A percentile compares a stretch with the other conserved stretches of the same genome.
These are phyloP conservation scores for Lipophrys pholis DNA, from an alignment of 2,113 vertebrate species.

Conservation along the genomic window DNA sequence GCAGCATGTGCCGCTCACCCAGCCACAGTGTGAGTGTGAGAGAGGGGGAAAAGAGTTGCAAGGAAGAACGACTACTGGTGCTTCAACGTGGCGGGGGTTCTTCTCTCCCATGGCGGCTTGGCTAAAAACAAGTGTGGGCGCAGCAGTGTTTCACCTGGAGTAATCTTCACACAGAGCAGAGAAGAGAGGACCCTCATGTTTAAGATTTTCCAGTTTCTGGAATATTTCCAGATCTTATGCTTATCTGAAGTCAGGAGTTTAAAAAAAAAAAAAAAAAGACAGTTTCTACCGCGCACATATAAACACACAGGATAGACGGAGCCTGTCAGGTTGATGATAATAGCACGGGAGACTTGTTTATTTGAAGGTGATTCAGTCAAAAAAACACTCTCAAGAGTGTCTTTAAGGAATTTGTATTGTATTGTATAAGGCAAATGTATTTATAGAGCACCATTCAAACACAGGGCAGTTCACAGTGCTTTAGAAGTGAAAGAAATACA, in stretches of 20 bases:
- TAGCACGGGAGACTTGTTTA: no score
- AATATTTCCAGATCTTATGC: neutral
- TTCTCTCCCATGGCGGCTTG: slow-evolving; percentile 4
- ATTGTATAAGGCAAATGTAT: no score
- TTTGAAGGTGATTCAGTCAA: no score
- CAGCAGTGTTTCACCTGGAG: neutral
- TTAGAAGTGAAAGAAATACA: no score
- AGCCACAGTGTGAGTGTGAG: neutral
- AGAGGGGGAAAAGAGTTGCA: neutral
- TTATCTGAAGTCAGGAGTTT: slow-evolving; percentile 14
- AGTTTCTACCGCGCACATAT: neutral
- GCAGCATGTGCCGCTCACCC: neutral
- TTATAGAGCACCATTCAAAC: no score
- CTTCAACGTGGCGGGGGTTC: neutral
- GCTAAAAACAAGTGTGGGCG: slow-evolving; percentile 20
- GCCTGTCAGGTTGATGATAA: no score
- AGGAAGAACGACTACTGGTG: neutral
- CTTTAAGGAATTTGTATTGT: no score
- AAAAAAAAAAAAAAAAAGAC: neutral
- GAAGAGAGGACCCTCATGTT: slow-evolving; percentile 6
- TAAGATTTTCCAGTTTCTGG: neutral
- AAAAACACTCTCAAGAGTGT: no score
- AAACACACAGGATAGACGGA: no score
- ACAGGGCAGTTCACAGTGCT: no score
- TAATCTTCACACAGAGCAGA: slow-evolving; percentile 1